Conservation (phyloP, 37 sponge, comb jelly and placozoan species). For the Eunapius fragilis region DNA sequence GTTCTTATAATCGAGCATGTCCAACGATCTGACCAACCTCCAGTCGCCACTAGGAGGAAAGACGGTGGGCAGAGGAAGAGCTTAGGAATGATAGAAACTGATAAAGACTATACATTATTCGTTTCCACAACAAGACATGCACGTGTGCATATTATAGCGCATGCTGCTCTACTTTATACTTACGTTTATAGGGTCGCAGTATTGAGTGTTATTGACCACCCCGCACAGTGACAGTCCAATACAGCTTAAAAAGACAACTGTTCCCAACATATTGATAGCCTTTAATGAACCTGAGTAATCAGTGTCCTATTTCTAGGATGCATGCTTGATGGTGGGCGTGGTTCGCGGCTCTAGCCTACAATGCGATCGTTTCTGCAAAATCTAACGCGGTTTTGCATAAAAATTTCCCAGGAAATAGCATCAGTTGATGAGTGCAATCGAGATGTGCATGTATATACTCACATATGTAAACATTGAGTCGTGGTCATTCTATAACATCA, state of each 20-base stretch:
- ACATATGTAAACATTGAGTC: no score
- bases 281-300: background rate
- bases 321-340: background rate
- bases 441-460: no score
- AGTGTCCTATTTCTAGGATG: background rate
- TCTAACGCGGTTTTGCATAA: no score
- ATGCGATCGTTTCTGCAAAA: no score
- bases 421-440: no score
- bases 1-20: background rate
- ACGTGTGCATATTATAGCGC: background rate
- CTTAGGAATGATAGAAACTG: background rate
- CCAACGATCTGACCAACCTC: background rate
- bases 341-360: no score
- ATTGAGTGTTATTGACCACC: background rate
- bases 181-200: background rate
- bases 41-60: background rate
- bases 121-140: background rate
- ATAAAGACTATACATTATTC: background rate
- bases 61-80: background rate
- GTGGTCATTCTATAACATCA: no score
- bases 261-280: background rate
- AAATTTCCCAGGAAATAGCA: no score
- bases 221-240: background rate
- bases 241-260: background rate
- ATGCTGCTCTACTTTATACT: background rate